Conservation (phyloP, 2,113 vertebrate genomes). For the Galbula dea region DNA sequence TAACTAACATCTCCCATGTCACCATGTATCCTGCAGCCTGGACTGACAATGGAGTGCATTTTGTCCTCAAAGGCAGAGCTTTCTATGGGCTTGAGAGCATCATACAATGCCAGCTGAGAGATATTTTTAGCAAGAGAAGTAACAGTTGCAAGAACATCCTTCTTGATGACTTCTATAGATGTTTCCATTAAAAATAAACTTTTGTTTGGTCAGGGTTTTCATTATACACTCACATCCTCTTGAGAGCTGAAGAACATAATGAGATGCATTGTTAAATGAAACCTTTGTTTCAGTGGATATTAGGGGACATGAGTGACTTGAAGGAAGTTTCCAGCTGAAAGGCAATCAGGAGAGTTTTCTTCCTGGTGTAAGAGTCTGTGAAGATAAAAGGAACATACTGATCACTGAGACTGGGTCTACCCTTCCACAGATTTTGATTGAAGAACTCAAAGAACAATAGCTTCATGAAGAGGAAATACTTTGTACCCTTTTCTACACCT, state of each 20-base stretch:
- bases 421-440: not conserved
- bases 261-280: slow-evolving; percentile 27
- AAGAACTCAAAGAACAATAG: not conserved
- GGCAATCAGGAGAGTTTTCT: not conserved
- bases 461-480: not conserved
- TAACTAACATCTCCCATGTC: not conserved
- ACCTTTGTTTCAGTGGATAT: slow-evolving; percentile 21
- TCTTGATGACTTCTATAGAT: slow-evolving; percentile 15
- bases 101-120: not conserved
- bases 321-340: not conserved
- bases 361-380: not conserved
- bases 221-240: not conserved
- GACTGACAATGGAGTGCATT: not conserved
- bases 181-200: slow-evolving; percentile 36
- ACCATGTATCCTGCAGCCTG: not conserved
- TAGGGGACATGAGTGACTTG: not conserved
- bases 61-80: not conserved
- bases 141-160: slow-evolving; percentile 11
- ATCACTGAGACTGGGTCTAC: not conserved
- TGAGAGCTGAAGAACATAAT: not conserved
- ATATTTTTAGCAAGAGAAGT: slow-evolving; percentile 26
- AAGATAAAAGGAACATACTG: not conserved
- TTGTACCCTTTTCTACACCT: not conserved
- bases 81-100: not conserved
- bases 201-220: not conserved